Base-by-base conservation (phyloP, 2,888 invertebrate genomes). In the Athetis lepigone region DNA sequence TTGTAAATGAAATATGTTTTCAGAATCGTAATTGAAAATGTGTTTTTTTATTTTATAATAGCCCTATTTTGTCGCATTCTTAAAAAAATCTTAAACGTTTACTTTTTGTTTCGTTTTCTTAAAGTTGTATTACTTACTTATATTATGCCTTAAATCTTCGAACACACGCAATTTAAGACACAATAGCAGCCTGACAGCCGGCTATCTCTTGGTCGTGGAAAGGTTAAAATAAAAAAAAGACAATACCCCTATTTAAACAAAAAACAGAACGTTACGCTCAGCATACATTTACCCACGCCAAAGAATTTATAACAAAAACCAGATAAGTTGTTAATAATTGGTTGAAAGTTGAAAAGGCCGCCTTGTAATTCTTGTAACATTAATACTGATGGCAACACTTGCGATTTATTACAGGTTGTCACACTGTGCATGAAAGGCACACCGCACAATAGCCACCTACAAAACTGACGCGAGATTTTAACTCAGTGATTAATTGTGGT, bases 391-490 rank as follows among this genome's bases (percentile, higher is more conserved):
- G 77, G 77, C 79, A 80, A 70, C 80, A 80, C 64, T 74, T 47
- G 70, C 78, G 60, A 79, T 80, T 77, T 80, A 80, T 80, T 80
- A 70, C 72, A 66, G 61, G 67, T 78, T 76, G 79, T 79, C 79
- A 69, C 63, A 76, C 59, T 63, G 71, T 27, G 61, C 78, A 63
- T 80, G 71, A 80, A 80, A 80, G 75, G 68, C 43, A 62, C 79
- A 75, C 79, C 80, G 77, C 81, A 80, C 79, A 80, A 80, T 80
- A 70, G 78, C 69, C 73, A 78, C 74, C 69, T 67, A 69, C 73
- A 59, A 68, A 75, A 79, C 56, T 62, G 79, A 65, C 78, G 52
- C 52, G 68, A 80, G 78, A 80, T 80, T 80, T 74, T 80, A 80
- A 80, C 80, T 55, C 68, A 60, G 50, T 78, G 71, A 80, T 80